Percentiles rank a stretch among this genome's conserved stretches.
Evolutionary conservation across 2,888 invertebrate genomes (phyloP).

Genomic region (Melipona bicolor): DNA sequence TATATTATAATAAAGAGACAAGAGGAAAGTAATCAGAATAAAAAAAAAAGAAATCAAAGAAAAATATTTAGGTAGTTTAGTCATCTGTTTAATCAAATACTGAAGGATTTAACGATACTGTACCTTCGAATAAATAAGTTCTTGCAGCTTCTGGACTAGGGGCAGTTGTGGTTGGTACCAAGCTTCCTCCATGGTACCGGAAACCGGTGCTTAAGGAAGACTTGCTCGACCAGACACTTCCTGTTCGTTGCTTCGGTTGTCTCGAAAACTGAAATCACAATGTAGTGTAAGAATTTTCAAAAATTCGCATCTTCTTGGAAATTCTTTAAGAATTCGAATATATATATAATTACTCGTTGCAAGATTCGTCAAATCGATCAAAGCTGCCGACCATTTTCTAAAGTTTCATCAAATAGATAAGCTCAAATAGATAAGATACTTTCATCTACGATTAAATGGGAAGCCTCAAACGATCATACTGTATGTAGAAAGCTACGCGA

Average conservation of each 20-base stretch:
- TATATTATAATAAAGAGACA: no score
- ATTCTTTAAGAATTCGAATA: no score
- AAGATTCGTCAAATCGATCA: neutral
- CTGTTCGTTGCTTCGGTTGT: conserved; percentile 91
- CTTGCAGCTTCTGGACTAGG: conserved; percentile 95
- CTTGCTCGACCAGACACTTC: conserved; percentile 95
- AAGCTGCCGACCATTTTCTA: neutral
- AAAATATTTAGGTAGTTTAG: neutral
- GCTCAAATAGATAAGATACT: conserved; percentile 7
- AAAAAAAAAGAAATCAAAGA: no score
- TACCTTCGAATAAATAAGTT: conserved; percentile 96
- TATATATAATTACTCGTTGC: neutral
- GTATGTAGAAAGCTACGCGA: neutral
- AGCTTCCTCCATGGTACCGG: conserved; percentile 93
- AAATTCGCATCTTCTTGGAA: no score
- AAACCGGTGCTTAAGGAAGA: conserved; percentile 94
- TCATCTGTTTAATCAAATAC: neutral
- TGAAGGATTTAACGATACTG: neutral
- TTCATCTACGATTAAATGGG: neutral
- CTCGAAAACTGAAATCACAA: conserved; percentile 87
- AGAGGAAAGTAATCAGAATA: no score
- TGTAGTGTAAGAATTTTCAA: conserved; percentile 17
- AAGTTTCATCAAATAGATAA: conserved; percentile 11
- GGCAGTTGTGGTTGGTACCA: conserved; percentile 92
- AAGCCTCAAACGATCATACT: neutral